Conservation (phyloP, 2,797 vertebrate genomes). For the Emys orbicularis region DNA sequence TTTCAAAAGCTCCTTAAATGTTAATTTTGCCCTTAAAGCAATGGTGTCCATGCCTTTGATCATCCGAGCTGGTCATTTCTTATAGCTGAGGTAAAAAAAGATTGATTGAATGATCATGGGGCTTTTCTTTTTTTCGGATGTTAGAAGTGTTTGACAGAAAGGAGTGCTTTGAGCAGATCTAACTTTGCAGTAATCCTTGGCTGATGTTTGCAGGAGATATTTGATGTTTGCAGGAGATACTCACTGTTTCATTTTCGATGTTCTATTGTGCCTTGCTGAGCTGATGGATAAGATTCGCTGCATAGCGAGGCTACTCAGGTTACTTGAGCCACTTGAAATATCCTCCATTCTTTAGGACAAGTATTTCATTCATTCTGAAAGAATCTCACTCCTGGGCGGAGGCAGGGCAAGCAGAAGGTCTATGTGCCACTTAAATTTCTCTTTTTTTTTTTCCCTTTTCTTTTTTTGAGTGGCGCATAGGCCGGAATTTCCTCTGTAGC, state of each 20-base stretch:
- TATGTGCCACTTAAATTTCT: background rate
- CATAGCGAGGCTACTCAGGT: background rate
- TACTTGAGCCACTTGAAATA: background rate
- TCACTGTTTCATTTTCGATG: background rate
- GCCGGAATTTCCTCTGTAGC: background rate
- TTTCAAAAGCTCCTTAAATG: constrained; percentile 68
- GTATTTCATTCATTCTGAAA: background rate
- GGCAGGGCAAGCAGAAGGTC: background rate
- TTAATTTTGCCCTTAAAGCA: constrained; percentile 60
- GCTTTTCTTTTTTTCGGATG: constrained; percentile 38
- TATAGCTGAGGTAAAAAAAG: constrained; percentile 28
- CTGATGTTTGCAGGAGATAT: background rate
- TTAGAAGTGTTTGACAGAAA: background rate
- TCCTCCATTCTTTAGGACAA: background rate
- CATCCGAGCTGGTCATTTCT: constrained; percentile 35
- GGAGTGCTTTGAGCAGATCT: constrained; percentile 22
- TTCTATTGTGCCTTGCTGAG: background rate
- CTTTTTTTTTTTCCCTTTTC: background rate
- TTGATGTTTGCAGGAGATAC: background rate
- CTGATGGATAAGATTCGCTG: background rate
- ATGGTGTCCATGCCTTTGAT: constrained; percentile 46
- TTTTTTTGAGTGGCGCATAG: background rate
- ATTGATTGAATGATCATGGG: constrained; percentile 12
- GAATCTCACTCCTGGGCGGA: background rate
- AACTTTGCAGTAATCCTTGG: background rate